Conservation (phyloP, 1,140 invertebrate genomes). For the Zaprionus camerounensis region DNA sequence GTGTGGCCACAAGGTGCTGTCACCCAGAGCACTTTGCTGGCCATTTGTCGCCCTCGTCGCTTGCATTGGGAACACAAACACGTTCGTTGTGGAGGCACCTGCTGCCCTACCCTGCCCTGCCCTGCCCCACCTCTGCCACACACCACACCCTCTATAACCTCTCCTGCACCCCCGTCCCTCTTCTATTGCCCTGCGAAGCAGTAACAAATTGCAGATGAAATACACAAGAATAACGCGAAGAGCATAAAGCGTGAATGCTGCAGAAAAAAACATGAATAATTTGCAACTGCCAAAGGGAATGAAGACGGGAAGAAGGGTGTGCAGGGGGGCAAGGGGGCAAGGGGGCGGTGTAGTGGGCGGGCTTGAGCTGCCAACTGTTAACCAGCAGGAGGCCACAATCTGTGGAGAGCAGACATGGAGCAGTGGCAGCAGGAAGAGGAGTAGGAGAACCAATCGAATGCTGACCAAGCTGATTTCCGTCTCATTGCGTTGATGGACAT, state of each 20-base stretch:
- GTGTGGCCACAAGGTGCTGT: constrained; percentile 27
- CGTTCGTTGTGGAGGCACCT: constrained; percentile 8
- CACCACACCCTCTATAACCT: not conserved
- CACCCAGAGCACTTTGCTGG: constrained; percentile 17
- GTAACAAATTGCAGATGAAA: constrained; percentile 39
- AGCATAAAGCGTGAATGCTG: constrained; percentile 36
- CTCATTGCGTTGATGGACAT: constrained; percentile 41
- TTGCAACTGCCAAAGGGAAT: not conserved
- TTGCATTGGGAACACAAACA: constrained; percentile 48
- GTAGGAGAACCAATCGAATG: constrained; percentile 19
- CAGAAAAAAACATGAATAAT: constrained; percentile 41
- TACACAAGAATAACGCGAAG: constrained; percentile 17
- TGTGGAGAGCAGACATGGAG: not conserved
- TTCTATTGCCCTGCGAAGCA: constrained; percentile 13
- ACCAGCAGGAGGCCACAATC: constrained; percentile 24
- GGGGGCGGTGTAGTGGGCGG: not conserved
- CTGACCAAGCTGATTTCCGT: constrained; percentile 42
- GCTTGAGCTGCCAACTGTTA: not conserved
- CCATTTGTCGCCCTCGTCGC: constrained; percentile 24
- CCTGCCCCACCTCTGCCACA: not conserved
- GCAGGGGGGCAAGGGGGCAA: not conserved
- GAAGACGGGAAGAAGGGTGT: not conserved
- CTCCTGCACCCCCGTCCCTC: not conserved
- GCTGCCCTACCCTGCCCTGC: not conserved
- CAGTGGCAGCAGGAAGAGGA: not conserved